These are phyloP conservation scores for Barnardius zonarius DNA, from an alignment of 2,113 vertebrate genomes.

Conservation along the genomic window DNA sequence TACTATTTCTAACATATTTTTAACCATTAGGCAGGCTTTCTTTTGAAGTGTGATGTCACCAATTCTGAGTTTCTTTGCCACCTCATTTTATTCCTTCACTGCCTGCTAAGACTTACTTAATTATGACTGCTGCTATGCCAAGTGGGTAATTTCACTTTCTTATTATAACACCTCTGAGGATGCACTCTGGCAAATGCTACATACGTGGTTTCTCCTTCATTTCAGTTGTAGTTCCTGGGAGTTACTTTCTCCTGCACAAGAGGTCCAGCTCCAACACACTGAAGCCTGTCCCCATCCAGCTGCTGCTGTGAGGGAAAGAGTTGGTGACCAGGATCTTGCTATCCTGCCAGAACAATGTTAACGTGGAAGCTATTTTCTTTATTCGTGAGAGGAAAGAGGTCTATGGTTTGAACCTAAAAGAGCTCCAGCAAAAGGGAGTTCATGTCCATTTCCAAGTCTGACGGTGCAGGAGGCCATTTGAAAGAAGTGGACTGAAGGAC, in stretches of 20 bases:
- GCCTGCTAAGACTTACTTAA: background rate
- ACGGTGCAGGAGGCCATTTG: background rate
- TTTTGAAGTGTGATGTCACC: slow-evolving; percentile 25
- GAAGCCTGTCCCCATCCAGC: background rate
- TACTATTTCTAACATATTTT: background rate
- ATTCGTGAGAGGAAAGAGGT: background rate
- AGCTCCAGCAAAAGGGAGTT: background rate
- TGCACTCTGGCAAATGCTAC: background rate
- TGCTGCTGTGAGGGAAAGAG: background rate
- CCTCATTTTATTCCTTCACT: background rate
- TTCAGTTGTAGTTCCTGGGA: background rate
- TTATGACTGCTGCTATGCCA: background rate
- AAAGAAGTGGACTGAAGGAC: background rate
- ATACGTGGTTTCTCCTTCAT: background rate
- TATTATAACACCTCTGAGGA: background rate
- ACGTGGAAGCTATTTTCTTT: background rate
- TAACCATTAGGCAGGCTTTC: background rate
- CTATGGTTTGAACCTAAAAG: background rate
- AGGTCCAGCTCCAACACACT: background rate
- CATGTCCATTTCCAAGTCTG: background rate
- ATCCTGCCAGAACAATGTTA: background rate
- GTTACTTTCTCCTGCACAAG: background rate
- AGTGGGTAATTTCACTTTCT: background rate
- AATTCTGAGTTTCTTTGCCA: background rate
- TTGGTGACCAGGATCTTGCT: background rate